A percentile compares a stretch with the other conserved stretches of the same genome.
phyloP scores from a whole-genome alignment of 2,797 vertebrate genomes.

The Propithecus deckenii region DNA sequence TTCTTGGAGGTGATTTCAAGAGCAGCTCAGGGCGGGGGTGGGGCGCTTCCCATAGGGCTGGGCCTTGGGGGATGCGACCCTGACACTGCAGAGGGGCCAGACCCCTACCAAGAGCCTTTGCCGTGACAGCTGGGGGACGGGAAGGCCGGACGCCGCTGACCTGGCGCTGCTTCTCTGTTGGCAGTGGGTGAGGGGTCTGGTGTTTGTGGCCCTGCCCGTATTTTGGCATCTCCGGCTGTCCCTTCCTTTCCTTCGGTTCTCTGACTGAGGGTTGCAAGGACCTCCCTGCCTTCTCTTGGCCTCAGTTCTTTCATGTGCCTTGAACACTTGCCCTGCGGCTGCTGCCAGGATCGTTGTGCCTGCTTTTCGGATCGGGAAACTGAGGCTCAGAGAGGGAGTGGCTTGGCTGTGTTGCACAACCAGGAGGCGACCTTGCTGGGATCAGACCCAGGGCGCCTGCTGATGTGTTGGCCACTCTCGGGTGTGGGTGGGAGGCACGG shows the following conservation, averaged over 20 bases:
- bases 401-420: background rate
- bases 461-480: background rate
- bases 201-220: background rate
- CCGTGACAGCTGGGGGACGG: background rate
- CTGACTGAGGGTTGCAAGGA: too few species aligned
- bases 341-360: background rate
- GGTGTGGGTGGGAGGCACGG: background rate
- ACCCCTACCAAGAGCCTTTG: background rate
- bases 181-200: background rate
- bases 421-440: background rate
- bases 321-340: background rate
- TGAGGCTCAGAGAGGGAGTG: background rate
- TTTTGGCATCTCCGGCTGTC: background rate
- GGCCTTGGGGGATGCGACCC: accelerated
- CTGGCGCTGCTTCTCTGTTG: background rate
- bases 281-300: background rate
- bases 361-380: background rate
- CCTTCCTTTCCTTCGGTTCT: background rate
- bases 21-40: background rate
- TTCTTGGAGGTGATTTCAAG: constrained; percentile 78
- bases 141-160: background rate
- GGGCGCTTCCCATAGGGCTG: background rate
- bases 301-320: background rate
- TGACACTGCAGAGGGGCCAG: background rate
- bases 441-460: background rate